Evolutionary conservation across 2,797 vertebrate genomes (phyloP).

Genomic region (Heteromormyrus szaboi): DNA sequence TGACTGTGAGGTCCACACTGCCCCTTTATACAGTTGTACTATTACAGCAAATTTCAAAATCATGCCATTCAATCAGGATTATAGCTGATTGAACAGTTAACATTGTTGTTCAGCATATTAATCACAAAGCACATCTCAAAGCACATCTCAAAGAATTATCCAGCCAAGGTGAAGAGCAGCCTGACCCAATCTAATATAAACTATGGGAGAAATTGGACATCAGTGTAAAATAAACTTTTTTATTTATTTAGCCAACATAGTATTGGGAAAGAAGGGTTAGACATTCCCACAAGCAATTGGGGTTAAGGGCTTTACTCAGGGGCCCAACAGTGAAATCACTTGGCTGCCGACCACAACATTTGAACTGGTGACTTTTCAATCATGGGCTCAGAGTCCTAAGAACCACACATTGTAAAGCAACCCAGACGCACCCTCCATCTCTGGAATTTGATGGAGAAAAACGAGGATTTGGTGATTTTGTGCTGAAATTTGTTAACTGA

Average conservation of each 20-base stretch:
- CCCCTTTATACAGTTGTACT: not conserved
- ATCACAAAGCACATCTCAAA: not conserved
- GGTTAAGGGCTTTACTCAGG: not conserved
- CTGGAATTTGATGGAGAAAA: not conserved
- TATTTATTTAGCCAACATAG: not conserved
- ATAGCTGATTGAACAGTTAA: not conserved
- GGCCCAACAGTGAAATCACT: not conserved
- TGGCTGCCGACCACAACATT: not conserved
- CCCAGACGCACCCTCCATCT: not conserved
- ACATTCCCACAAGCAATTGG: not conserved
- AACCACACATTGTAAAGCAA: not conserved
- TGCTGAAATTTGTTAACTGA: not conserved
- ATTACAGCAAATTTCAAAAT: not conserved
- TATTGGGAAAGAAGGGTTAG: not conserved
- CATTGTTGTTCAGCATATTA: not conserved
- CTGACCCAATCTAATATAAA: not conserved
- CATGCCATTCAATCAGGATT: not conserved
- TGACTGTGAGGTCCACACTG: not conserved
- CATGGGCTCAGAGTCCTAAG: not conserved
- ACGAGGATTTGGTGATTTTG: not conserved
- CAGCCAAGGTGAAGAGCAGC: not conserved
- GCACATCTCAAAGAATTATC: not conserved
- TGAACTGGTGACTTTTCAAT: not conserved
- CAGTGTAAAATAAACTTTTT: not conserved
- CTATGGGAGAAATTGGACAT: not conserved